Percentiles rank a stretch among this genome's conserved stretches.
Evolutionary conservation across 2,888 invertebrate species (phyloP).

Genomic region (Campoletis raptor): DNA sequence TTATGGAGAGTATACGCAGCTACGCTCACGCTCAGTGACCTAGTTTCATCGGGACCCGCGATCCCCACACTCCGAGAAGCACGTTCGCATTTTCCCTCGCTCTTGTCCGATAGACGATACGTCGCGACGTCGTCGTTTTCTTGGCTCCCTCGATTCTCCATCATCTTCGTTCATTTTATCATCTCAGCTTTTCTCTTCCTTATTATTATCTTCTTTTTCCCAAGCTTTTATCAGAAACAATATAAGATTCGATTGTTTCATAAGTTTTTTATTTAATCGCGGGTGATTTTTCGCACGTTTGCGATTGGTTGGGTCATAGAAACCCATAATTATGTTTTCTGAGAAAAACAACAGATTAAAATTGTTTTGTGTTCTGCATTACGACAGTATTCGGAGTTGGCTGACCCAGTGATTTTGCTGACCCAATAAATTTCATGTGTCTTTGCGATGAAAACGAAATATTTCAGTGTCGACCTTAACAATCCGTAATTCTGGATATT

Average conservation of each 20-base stretch:
- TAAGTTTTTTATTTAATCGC: background rate
- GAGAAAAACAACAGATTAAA: background rate
- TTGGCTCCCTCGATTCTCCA: conserved; percentile 3
- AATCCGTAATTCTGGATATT: background rate
- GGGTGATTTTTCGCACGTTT: conserved; percentile 20
- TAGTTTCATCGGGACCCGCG: conserved; percentile 69
- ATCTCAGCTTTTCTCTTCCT: background rate
- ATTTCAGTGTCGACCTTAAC: background rate
- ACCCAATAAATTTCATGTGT: conserved; percentile 36
- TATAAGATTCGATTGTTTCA: background rate
- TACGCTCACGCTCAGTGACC: conserved; percentile 68
- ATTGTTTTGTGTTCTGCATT: background rate
- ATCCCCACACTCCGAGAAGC: conserved; percentile 42
- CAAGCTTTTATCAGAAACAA: background rate
- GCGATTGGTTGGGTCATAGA: background rate
- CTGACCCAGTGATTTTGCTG: conserved; percentile 59
- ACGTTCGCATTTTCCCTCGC: conserved; percentile 54
- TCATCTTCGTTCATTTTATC: conserved; percentile 3
- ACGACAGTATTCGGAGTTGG: conserved; percentile 35
- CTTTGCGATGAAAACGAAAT: background rate
- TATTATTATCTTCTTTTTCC: background rate
- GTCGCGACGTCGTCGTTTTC: conserved; percentile 49
- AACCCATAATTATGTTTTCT: background rate
- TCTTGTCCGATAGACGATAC: conserved; percentile 59
- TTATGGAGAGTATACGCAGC: conserved; percentile 51